Conservation (phyloP, 2,113 vertebrate species). For the Puntigrus tetrazona region DNA sequence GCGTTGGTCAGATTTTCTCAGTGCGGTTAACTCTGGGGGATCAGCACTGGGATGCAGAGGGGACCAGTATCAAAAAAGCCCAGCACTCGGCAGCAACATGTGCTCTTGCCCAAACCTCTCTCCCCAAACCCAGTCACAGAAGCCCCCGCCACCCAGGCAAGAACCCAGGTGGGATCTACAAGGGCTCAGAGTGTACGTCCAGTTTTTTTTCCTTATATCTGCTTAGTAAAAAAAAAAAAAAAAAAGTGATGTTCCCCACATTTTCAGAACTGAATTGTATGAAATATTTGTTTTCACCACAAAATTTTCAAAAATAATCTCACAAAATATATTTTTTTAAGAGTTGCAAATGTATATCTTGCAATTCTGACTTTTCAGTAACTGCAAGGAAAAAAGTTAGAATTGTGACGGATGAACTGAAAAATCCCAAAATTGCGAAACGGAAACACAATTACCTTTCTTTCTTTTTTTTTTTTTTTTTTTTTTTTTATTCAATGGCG, state of each 20-base stretch:
- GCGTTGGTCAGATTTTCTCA: slow-evolving; percentile 82
- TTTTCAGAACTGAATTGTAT: background rate
- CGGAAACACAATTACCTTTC: too few relatives aligned
- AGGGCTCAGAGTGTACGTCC: slow-evolving; percentile 51
- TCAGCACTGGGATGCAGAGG: slow-evolving; percentile 91
- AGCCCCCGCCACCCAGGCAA: slow-evolving; percentile 85
- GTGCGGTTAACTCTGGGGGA: slow-evolving; percentile 90
- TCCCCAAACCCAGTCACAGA: slow-evolving; percentile 85
- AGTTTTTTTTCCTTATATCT: background rate
- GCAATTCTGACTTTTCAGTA: background rate
- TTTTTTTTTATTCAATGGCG: background rate
- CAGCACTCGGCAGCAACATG: slow-evolving; percentile 89
- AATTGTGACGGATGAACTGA: too few relatives aligned
- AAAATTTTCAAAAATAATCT: too few relatives aligned
- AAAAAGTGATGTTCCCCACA: too few relatives aligned
- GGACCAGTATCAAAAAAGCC: slow-evolving; percentile 93
- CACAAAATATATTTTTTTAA: too few relatives aligned
- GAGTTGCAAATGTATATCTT: too few relatives aligned
- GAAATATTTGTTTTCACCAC: too few relatives aligned
- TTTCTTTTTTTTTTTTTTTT: too few relatives aligned
- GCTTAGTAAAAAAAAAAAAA: too few relatives aligned
- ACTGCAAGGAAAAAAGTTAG: background rate
- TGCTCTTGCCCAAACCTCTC: slow-evolving; percentile 87
- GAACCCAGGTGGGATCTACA: slow-evolving; percentile 79
- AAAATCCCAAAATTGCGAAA: too few relatives aligned